Percentiles rank a stretch among this genome's conserved stretches.
These are phyloP conservation scores for Thyatira batis DNA, from an alignment of 2,888 invertebrate species.

Conservation along the genomic window DNA sequence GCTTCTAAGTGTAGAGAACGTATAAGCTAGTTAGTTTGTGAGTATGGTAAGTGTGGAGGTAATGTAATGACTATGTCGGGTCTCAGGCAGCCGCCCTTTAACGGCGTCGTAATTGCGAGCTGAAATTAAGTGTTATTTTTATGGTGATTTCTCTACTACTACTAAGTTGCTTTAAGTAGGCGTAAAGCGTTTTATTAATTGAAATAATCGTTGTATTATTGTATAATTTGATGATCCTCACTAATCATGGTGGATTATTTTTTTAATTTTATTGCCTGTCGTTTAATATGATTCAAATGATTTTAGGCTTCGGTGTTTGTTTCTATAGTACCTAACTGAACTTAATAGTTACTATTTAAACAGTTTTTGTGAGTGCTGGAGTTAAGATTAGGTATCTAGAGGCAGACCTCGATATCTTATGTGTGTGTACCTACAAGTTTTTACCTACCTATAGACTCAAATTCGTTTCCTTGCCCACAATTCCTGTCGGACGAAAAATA, in stretches of 20 bases:
- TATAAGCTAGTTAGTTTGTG: constrained; percentile 54
- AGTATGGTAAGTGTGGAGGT: constrained; percentile 65
- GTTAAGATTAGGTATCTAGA: constrained; percentile 9
- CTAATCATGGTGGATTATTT: no score
- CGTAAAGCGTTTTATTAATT: constrained; percentile 79
- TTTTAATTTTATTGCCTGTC: constrained; percentile 19
- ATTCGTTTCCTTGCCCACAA: constrained; percentile 2
- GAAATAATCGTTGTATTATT: constrained; percentile 55
- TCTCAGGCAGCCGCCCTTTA: constrained; percentile 75
- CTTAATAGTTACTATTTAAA: no score
- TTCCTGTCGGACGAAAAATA: constrained; percentile 13
- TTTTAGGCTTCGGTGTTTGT: no score
- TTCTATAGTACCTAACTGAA: no score
- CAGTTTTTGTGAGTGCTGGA: no score
- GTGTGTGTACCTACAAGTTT: no score
- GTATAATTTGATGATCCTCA: constrained; percentile 21
- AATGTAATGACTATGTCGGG: constrained; percentile 69
- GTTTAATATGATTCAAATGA: no score
- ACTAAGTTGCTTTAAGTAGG: constrained; percentile 79
- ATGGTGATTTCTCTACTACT: constrained; percentile 81
- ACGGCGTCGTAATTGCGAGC: constrained; percentile 77
- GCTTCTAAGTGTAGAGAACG: constrained; percentile 50
- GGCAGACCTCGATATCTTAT: no score
- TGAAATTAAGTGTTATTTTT: constrained; percentile 82
- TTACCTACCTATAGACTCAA: not conserved